Percentiles rank a stretch among this genome's conserved stretches.
Evolutionary conservation across 1,140 invertebrate species (phyloP).

Genomic region (Dreissena polymorpha): DNA sequence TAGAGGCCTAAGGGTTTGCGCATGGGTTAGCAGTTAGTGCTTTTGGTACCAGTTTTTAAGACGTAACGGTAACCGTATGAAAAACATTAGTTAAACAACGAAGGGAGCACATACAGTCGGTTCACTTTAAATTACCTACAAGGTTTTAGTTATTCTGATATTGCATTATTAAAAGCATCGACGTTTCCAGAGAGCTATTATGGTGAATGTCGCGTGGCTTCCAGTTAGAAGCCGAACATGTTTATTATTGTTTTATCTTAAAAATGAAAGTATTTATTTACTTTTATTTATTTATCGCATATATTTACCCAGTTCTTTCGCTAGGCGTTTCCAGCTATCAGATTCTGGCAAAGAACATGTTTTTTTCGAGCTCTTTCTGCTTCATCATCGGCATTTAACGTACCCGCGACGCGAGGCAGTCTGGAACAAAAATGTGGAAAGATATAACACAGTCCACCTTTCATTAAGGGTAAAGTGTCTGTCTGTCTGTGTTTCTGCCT

Average conservation of each 20-base stretch:
- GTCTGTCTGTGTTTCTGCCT: no score
- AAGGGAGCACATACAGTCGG: no score
- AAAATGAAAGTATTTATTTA: background rate
- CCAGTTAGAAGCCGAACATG: background rate
- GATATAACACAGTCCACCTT: no score
- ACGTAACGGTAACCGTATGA: background rate
- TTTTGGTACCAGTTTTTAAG: background rate
- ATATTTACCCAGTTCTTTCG: conserved; percentile 66
- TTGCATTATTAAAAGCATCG: no score
- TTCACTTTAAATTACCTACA: no score
- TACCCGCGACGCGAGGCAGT: conserved; percentile 60
- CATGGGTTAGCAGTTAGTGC: background rate
- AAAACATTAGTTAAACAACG: background rate
- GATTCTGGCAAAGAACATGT: conserved; percentile 44
- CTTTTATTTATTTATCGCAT: background rate
- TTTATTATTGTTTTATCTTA: background rate
- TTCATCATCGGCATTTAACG: conserved; percentile 65
- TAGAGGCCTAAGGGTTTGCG: background rate
- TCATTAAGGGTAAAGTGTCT: no score
- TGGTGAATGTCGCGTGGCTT: no score
- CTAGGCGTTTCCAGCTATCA: conserved; percentile 66
- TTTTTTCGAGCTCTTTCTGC: conserved; percentile 65
- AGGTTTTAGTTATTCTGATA: no score
- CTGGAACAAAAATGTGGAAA: conserved; percentile 52
- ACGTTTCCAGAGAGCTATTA: no score